Conservation (phyloP, 2,888 invertebrate genomes). For the Drosophila cracens region DNA sequence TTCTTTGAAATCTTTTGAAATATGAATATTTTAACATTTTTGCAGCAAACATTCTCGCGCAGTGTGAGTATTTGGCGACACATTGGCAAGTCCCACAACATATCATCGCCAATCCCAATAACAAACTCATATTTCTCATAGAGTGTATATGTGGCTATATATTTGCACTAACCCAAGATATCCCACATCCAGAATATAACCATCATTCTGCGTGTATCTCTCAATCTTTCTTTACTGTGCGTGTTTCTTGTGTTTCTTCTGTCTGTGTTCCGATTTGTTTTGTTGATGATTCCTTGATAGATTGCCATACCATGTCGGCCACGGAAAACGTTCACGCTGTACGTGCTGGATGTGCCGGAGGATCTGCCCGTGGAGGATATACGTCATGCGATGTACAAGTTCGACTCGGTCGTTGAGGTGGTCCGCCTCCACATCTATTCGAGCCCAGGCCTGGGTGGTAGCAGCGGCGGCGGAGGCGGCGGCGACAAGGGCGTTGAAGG, state of each 20-base stretch:
- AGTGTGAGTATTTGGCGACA: conserved; percentile 69
- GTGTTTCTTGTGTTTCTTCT: conserved; percentile 10
- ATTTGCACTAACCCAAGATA: conserved; percentile 12
- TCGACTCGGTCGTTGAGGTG: conserved; percentile 92
- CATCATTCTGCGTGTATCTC: background rate
- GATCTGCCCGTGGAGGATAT: conserved; percentile 94
- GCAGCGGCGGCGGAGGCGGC: conserved; percentile 32
- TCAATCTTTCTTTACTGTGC: conserved; percentile 4
- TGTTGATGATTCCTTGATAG: conserved; percentile 82
- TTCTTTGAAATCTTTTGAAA: conserved; percentile 54
- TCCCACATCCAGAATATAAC: background rate
- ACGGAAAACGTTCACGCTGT: conserved; percentile 93
- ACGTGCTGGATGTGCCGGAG: conserved; percentile 93
- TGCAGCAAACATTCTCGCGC: conserved; percentile 77
- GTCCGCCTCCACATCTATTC: conserved; percentile 87
- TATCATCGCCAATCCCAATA: background rate
- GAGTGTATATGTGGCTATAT: background rate
- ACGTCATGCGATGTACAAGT: conserved; percentile 92
- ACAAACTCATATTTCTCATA: conserved; percentile 6
- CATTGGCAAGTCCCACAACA: conserved; percentile 28
- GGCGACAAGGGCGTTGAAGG: conserved; percentile 81
- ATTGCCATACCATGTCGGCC: conserved; percentile 94
- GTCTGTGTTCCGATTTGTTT: conserved; percentile 40
- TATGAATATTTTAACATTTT: conserved; percentile 68
- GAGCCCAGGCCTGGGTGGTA: conserved; percentile 43